Percentiles rank a stretch among this genome's conserved stretches.
These are phyloP conservation scores for Lycorma delicatula DNA, from an alignment of 1,140 invertebrate genomes.

Conservation along the genomic window DNA sequence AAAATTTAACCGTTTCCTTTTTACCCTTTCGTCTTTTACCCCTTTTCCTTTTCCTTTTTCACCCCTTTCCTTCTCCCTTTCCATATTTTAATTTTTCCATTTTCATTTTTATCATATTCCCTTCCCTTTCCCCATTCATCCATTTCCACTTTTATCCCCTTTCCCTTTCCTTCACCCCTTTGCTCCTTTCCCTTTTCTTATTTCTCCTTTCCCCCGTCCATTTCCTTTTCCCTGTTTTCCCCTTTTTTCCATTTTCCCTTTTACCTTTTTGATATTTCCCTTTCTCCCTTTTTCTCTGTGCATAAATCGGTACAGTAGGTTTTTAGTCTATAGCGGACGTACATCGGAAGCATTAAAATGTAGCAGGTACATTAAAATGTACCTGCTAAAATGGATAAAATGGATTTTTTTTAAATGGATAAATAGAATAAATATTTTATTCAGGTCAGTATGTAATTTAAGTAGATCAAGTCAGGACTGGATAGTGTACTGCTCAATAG, in stretches of 20 bases:
- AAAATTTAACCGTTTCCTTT: neutral
- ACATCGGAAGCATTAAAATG: too few species aligned
- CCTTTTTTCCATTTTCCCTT: neutral
- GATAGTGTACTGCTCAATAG: too few species aligned
- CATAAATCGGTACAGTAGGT: too few species aligned
- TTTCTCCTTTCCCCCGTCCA: neutral
- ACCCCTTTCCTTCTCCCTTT: neutral
- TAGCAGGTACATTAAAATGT: too few species aligned
- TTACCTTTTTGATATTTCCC: too few species aligned
- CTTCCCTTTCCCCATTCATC: neutral
- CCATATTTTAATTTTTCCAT: neutral
- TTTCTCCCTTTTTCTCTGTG: too few species aligned
- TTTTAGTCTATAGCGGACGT: too few species aligned
- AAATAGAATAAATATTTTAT: too few species aligned
- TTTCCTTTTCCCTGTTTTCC: neutral
- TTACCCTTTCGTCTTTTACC: neutral
- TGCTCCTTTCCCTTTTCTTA: neutral
- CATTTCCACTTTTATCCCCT: neutral
- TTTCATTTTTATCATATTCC: neutral
- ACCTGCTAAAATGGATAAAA: too few species aligned
- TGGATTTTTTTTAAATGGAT: too few species aligned
- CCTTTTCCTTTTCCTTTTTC: neutral
- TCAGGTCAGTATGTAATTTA: too few species aligned
- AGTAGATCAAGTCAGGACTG: too few species aligned
- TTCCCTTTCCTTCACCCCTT: neutral